Percentiles rank a stretch among this genome's conserved stretches.
These are phyloP conservation scores for Thereva unica DNA, from an alignment of 2,888 invertebrate genomes.

Conservation along the genomic window DNA sequence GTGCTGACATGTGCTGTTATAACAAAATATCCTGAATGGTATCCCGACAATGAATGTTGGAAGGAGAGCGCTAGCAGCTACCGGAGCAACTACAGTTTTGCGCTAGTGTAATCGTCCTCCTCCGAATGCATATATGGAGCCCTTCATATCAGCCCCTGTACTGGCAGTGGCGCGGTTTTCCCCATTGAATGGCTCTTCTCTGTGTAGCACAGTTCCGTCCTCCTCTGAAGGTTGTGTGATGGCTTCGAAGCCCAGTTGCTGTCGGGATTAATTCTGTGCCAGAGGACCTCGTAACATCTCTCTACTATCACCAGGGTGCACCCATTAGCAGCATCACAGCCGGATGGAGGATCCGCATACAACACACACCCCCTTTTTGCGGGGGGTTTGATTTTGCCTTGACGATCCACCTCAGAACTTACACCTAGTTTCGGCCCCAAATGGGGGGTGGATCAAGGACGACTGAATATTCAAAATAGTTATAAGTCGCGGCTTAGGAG, in stretches of 20 bases:
- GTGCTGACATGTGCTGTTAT: conserved; percentile 43
- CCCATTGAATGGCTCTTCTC: conserved; percentile 14
- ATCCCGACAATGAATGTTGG: neutral
- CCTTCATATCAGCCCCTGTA: neutral
- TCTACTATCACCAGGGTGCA: conserved; percentile 21
- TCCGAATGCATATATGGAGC: conserved; percentile 5
- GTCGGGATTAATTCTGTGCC: conserved; percentile 13
- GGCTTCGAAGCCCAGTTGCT: neutral
- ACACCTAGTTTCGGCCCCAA: neutral
- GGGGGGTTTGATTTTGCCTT: conserved; percentile 5
- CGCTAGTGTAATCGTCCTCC: conserved; percentile 22
- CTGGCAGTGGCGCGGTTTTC: neutral
- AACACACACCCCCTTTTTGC: conserved; percentile 5
- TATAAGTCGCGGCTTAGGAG: too few species aligned
- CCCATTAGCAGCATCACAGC: conserved; percentile 29
- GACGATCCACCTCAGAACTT: conserved; percentile 16
- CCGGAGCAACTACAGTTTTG: conserved; percentile 16
- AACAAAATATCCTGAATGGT: conserved; percentile 25
- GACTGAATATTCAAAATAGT: too few species aligned
- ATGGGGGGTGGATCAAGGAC: neutral
- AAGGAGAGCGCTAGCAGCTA: conserved; percentile 16
- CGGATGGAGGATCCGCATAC: conserved; percentile 21
- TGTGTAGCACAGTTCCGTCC: conserved; percentile 16
- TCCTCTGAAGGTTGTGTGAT: conserved; percentile 7
- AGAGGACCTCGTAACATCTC: conserved; percentile 17